Evolutionary conservation across 2,888 invertebrate genomes (phyloP).

Genomic region (Endomychus coccineus): DNA sequence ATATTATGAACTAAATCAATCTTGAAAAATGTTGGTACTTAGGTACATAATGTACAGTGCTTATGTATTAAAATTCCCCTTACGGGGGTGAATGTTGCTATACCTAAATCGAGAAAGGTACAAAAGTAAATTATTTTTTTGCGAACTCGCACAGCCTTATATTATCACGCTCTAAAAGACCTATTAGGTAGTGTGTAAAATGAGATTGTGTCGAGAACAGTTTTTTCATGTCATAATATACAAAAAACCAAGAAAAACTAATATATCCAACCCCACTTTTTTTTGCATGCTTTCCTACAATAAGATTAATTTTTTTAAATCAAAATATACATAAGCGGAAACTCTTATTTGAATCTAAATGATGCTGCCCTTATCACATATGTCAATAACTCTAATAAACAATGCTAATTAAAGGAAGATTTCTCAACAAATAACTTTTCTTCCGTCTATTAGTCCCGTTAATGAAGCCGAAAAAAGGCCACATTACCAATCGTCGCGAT

Average conservation of each 20-base stretch:
- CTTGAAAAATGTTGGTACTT: no score
- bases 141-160: conserved; percentile 34
- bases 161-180: conserved; percentile 28
- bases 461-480: no score
- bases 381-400: no score
- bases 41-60: no score
- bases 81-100: no score
- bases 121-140: conserved; percentile 25
- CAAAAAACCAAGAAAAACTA: conserved; percentile 10
- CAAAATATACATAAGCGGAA: conserved; percentile 15
- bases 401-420: no score
- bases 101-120: conserved; percentile 10
- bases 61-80: no score
- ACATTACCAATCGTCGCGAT: no score
- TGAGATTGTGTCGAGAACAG: conserved; percentile 33
- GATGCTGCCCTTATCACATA: no score
- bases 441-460: not conserved
- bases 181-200: conserved; percentile 16
- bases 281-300: conserved; percentile 8
- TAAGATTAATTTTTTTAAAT: conserved; percentile 9
- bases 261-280: conserved; percentile 5
- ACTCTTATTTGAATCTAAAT: no score
- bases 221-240: conserved; percentile 15
- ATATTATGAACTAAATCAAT: no score
- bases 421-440: no score